These are phyloP conservation scores for Trachythela sp. DNA, from an alignment of 64 coral and sea anemone genomes.

Conservation along the genomic window DNA sequence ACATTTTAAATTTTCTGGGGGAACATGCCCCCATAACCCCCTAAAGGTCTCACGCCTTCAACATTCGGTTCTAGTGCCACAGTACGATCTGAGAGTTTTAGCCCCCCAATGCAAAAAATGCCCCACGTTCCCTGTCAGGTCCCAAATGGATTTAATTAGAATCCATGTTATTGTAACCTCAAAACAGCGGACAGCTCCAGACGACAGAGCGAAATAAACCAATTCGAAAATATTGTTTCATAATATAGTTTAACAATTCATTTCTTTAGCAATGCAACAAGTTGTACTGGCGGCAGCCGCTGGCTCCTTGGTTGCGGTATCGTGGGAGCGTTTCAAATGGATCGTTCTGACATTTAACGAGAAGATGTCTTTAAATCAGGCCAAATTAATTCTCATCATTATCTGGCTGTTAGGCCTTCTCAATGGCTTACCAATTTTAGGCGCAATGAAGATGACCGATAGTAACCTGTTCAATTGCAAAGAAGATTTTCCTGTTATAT, in stretches of 20 bases:
- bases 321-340: slow-evolving; percentile 78
- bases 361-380: slow-evolving; percentile 71
- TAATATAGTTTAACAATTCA: not conserved
- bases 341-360: slow-evolving; percentile 81
- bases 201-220: not conserved
- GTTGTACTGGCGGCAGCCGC: slow-evolving; percentile 72
- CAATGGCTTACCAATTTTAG: slow-evolving; percentile 69
- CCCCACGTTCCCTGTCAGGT: no score
- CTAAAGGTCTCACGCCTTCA: no score
- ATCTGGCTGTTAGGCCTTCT: slow-evolving; percentile 72
- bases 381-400: slow-evolving; percentile 58
- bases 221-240: not conserved
- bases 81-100: no score
- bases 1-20: no score
- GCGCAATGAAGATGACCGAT: slow-evolving; percentile 45
- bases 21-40: no score
- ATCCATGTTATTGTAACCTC: no score
- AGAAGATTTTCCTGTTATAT: slow-evolving; percentile 46
- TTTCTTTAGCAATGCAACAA: slow-evolving; percentile 70
- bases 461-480: slow-evolving; percentile 35
- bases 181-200: no score
- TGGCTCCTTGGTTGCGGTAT: slow-evolving; percentile 76
- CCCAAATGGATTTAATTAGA: no score
- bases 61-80: no score
- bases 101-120: no score